Conservation (phyloP, 1,140 invertebrate species). For the Cydia splendana region DNA sequence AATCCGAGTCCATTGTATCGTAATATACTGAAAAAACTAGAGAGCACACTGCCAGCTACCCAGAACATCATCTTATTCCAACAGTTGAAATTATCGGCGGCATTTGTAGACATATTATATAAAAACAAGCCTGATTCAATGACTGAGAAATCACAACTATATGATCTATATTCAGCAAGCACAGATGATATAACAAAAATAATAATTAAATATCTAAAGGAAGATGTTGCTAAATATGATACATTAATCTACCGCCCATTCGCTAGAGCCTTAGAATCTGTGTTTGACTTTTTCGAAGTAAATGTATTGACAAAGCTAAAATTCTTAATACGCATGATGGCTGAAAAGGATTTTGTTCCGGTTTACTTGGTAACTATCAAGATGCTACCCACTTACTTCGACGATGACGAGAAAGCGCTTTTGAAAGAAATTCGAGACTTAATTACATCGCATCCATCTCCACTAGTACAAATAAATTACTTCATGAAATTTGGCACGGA, state of each 20-base stretch:
- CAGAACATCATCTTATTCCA: neutral
- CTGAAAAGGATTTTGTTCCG: neutral
- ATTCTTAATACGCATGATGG: neutral
- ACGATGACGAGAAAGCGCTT: neutral
- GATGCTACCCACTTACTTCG: neutral
- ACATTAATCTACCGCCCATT: neutral
- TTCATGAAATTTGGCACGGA: neutral
- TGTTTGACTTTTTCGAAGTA: neutral
- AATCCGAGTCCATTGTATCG: neutral
- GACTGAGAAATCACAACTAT: neutral
- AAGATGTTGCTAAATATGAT: neutral
- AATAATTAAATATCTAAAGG: constrained; percentile 1
- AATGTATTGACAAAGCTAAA: neutral
- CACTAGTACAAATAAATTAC: constrained; percentile 10
- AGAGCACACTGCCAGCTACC: neutral
- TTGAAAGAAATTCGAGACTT: neutral
- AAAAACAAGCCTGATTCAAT: constrained; percentile 5
- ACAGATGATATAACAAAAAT: neutral
- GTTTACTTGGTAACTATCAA: constrained; percentile 10
- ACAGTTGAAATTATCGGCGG: neutral
- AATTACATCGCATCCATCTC: neutral
- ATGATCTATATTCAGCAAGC: neutral
- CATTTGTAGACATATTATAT: neutral
- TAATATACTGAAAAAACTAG: constrained; percentile 6
- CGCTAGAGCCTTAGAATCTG: neutral